A percentile compares a stretch with the other conserved stretches of the same genome.
phyloP scores from a whole-genome alignment of 2,797 vertebrate species.

The Bufotes viridis region DNA sequence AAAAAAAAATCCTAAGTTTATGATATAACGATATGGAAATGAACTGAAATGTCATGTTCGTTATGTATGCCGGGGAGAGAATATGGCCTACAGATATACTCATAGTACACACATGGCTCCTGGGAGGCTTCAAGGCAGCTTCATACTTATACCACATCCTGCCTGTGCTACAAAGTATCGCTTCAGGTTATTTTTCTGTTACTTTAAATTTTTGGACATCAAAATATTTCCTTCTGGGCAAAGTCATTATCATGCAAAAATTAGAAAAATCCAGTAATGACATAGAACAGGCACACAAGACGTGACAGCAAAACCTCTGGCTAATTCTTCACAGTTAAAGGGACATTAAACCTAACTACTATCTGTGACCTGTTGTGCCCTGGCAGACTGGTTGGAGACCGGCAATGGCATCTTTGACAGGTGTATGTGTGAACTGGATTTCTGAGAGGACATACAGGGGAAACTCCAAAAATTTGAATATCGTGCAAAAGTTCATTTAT shows the following conservation, averaged over 20 bases:
- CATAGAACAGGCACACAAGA: not conserved
- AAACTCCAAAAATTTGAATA: too few relatives aligned
- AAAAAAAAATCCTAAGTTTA: not conserved
- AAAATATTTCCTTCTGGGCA: slow-evolving; percentile 23
- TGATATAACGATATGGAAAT: not conserved
- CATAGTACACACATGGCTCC: slow-evolving; percentile 8
- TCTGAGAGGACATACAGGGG: not conserved
- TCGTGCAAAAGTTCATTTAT: too few relatives aligned
- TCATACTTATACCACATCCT: not conserved
- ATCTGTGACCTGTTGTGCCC: not conserved
- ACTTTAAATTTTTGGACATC: not conserved
- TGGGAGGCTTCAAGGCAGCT: not conserved
- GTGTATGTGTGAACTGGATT: not conserved
- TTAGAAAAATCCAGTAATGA: slow-evolving; percentile 5
- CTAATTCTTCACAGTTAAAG: not conserved
- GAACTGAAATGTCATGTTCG: not conserved
- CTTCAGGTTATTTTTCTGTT: slow-evolving; percentile 19
- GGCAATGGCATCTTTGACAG: not conserved
- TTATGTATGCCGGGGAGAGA: not conserved
- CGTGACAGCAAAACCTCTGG: not conserved
- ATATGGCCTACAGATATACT: not conserved
- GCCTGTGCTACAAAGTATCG: not conserved
- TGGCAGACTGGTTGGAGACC: not conserved
- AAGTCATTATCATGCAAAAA: slow-evolving; percentile 25
- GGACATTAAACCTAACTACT: not conserved